Percentiles rank a stretch among this genome's conserved stretches.
Evolutionary conservation across 2,113 vertebrate species (phyloP).

Genomic region (Cathartes aura): DNA sequence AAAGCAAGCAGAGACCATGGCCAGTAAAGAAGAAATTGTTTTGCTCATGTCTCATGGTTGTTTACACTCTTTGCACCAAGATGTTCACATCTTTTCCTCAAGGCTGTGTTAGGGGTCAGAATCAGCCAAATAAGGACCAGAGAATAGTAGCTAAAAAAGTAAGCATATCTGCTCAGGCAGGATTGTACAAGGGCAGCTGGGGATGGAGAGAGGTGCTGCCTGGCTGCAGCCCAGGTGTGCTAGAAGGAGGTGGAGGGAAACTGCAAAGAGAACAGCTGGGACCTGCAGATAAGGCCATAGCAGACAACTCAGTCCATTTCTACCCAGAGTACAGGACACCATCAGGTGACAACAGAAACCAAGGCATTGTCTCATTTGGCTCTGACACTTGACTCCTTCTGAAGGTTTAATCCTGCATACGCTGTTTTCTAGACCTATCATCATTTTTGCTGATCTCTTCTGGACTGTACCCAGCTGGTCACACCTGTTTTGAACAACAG

Average conservation of each 20-base stretch:
- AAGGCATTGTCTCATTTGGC: not conserved
- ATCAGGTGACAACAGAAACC: not conserved
- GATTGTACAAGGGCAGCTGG: fast-evolving
- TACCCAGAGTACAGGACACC: not conserved
- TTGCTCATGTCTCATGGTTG: not conserved
- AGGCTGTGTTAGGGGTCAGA: not conserved
- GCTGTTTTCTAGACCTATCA: not conserved
- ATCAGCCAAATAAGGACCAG: not conserved
- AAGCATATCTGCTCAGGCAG: not conserved
- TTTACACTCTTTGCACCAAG: not conserved
- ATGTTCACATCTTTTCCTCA: not conserved
- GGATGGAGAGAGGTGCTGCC: not conserved
- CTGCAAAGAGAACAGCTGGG: not conserved
- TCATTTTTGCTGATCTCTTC: not conserved
- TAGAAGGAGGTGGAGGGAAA: not conserved
- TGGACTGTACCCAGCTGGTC: not conserved
- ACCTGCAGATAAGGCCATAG: not conserved
- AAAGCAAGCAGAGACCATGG: not conserved
- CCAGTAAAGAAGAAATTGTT: not conserved
- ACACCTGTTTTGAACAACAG: not conserved
- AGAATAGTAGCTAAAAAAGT: not conserved
- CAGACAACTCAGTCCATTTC: not conserved
- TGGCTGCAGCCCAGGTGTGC: not conserved
- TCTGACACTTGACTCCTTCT: not conserved
- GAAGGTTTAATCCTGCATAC: not conserved